Conservation (phyloP, 2,797 vertebrate species). For the Knipowitschia caucasica region DNA sequence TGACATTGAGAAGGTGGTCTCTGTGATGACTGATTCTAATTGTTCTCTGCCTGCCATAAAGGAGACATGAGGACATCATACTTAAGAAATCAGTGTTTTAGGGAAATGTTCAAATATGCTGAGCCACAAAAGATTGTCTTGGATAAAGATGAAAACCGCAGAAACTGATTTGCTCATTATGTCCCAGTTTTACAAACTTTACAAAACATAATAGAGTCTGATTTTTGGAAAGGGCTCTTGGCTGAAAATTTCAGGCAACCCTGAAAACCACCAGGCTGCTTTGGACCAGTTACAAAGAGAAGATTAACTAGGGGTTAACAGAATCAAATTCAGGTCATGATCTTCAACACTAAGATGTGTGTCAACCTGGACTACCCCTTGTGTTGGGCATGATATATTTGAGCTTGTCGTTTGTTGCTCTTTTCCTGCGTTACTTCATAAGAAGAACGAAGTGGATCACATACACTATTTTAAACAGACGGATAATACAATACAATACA, state of each 20-base stretch:
- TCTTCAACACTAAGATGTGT: constrained; percentile 18
- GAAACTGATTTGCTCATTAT: constrained; percentile 20
- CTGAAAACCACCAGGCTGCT: background rate
- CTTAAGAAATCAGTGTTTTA: constrained; percentile 2
- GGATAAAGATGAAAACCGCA: constrained; percentile 26
- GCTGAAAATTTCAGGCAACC: background rate
- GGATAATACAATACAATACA: no score
- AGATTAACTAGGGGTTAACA: background rate
- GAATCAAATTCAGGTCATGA: constrained; percentile 5
- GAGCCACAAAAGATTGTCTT: constrained; percentile 21
- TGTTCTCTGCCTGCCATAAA: constrained; percentile 27
- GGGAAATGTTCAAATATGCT: background rate
- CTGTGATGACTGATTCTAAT: constrained; percentile 24
- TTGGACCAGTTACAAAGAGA: background rate
- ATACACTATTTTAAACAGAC: no score
- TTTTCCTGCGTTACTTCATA: constrained; percentile 8
- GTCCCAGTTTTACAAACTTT: constrained; percentile 13
- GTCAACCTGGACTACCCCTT: constrained; percentile 14
- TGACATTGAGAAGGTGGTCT: constrained; percentile 25
- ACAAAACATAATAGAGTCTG: constrained; percentile 18
- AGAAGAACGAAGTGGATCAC: constrained; percentile 19
- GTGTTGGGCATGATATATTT: constrained; percentile 16
- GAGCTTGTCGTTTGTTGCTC: no score
- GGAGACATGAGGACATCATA: constrained; percentile 14
- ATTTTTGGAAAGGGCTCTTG: constrained; percentile 16